Evolutionary conservation across 2,113 vertebrate genomes (phyloP).

Genomic region (Triplophysa tibetana): DNA sequence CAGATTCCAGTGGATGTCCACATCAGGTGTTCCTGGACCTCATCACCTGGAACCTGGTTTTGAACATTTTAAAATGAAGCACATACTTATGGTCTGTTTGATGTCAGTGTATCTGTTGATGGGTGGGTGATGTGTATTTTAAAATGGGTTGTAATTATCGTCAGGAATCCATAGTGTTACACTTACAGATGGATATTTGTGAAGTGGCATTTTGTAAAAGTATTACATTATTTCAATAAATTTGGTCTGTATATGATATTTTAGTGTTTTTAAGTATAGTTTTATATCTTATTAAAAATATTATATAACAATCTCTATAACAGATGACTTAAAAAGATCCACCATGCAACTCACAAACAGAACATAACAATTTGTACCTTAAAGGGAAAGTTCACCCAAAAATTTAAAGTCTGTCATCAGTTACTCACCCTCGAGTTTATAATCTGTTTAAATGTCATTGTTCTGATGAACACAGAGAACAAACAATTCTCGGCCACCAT

Average conservation of each 20-base stretch:
- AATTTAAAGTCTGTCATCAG: no score
- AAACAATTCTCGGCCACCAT: no score
- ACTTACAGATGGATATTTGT: constrained; percentile 66
- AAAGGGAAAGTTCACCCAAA: no score
- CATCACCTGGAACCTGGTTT: constrained; percentile 7
- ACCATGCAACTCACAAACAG: no score
- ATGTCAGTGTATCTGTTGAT: constrained; percentile 17
- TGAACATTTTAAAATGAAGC: constrained; percentile 48
- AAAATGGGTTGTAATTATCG: constrained; percentile 58
- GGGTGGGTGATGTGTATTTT: constrained; percentile 46
- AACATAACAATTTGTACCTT: no score
- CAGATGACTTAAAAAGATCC: no score
- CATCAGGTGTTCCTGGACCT: constrained; percentile 3
- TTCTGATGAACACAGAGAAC: no score
- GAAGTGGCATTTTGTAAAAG: constrained; percentile 74
- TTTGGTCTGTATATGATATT: constrained; percentile 64
- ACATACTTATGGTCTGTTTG: constrained; percentile 31
- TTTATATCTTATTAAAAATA: not conserved
- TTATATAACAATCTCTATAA: no score
- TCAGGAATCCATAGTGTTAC: constrained; percentile 61
- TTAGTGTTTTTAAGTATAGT: not conserved
- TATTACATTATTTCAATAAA: constrained; percentile 77
- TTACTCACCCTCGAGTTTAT: no score
- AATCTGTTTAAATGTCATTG: no score
- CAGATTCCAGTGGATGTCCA: constrained; percentile 26